phyloP scores from a whole-genome alignment of 2,888 invertebrate genomes.

The Scrobipalpa atriplicella region DNA sequence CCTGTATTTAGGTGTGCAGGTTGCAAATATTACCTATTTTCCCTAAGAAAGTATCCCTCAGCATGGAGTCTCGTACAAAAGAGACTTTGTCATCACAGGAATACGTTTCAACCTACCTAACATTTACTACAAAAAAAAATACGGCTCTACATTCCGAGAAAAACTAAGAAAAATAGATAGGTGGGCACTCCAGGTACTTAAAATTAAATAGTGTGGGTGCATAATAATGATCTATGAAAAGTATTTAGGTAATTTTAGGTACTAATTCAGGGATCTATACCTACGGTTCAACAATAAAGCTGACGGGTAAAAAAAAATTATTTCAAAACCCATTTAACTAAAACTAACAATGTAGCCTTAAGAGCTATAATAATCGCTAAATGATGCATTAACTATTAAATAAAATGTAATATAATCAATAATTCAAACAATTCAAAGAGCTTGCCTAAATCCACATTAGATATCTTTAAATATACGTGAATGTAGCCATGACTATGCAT shows the following conservation, averaged over 20 bases:
- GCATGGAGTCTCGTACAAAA: conserved; percentile 18
- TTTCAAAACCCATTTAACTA: not conserved
- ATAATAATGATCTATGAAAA: no score
- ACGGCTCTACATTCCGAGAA: no score
- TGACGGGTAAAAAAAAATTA: no score
- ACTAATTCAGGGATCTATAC: no score
- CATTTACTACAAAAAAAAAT: not conserved
- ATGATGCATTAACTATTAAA: not conserved
- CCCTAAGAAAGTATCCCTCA: conserved; percentile 11
- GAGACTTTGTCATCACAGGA: conserved; percentile 28
- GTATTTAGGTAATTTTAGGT: no score
- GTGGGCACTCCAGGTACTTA: no score
- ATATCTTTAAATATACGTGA: conserved; percentile 8
- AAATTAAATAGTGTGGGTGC: no score
- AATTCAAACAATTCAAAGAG: conserved; percentile 17
- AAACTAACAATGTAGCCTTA: not conserved
- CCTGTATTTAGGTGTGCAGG: not conserved
- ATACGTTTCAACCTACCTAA: conserved; percentile 12
- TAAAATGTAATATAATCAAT: not conserved
- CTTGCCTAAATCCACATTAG: not conserved
- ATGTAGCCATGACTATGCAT: conserved; percentile 10
- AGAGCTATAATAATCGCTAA: not conserved
- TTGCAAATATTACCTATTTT: conserved; percentile 1
- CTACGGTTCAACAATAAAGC: no score
- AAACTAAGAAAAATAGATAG: not conserved